These are phyloP conservation scores for Alviniconcha strummeri DNA, from an alignment of 2,888 invertebrate species.

Conservation along the genomic window DNA sequence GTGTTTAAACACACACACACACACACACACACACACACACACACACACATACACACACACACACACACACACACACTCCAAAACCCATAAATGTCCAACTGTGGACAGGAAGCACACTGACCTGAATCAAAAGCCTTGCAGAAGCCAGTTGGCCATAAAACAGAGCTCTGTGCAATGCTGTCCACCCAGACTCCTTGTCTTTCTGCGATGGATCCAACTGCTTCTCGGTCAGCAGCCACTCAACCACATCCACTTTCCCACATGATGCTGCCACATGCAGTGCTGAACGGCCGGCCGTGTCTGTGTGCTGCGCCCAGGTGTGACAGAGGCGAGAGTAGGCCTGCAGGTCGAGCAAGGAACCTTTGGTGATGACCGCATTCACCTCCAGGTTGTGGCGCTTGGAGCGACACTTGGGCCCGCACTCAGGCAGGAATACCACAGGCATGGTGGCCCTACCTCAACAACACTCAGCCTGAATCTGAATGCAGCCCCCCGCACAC, in stretches of 20 bases:
- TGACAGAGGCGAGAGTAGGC: conserved; percentile 66
- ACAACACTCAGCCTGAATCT: no score
- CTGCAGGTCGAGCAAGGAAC: conserved; percentile 62
- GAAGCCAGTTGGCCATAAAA: conserved; percentile 88
- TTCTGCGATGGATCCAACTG: conserved; percentile 80
- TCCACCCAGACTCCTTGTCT: conserved; percentile 86
- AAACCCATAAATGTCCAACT: background rate
- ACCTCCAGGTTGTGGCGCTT: conserved; percentile 69
- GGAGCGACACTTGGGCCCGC: conserved; percentile 71
- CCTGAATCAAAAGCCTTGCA: conserved; percentile 82
- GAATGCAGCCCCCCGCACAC: no score
- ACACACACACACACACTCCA: no score
- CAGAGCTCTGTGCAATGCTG: conserved; percentile 86
- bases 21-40: no score
- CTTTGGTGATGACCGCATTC: conserved; percentile 67
- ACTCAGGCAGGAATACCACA: conserved; percentile 53
- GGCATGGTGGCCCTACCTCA: conserved; percentile 44
- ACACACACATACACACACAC: no score
- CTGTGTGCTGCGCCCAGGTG: conserved; percentile 58
- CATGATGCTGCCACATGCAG: conserved; percentile 87
- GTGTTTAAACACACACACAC: no score
- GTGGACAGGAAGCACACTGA: conserved; percentile 44
- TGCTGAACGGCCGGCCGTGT: conserved; percentile 81
- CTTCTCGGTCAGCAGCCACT: conserved; percentile 83
- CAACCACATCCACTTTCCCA: conserved; percentile 81